Evolutionary conservation across 2,113 vertebrate genomes (phyloP).

Genomic region (Takifugu bimaculatus): DNA sequence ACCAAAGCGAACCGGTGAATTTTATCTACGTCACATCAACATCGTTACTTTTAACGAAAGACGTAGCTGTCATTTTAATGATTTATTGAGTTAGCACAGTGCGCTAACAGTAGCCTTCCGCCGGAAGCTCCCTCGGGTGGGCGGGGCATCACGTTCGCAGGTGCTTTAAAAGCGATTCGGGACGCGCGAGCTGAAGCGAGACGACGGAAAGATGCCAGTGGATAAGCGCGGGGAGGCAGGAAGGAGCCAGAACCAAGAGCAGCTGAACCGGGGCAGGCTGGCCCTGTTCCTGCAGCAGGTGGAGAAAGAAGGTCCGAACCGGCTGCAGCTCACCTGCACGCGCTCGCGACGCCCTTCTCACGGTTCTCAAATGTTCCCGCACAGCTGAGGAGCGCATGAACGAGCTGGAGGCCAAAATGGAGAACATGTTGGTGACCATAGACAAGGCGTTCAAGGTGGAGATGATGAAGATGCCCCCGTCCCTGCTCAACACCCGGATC

Average conservation of each 20-base stretch:
- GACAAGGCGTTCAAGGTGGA: constrained; percentile 69
- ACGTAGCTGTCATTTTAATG: too few species aligned
- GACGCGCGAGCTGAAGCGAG: accelerated
- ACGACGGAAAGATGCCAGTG: constrained; percentile 15
- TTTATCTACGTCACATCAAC: too few species aligned
- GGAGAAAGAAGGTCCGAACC: constrained; percentile 75
- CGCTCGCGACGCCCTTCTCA: background rate
- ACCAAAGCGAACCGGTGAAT: too few species aligned
- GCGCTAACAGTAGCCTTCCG: too few species aligned
- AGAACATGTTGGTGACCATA: constrained; percentile 56
- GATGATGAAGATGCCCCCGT: constrained; percentile 71
- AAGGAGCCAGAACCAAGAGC: background rate
- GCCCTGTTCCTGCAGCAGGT: constrained; percentile 79
- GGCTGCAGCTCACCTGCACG: background rate
- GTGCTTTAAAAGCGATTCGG: background rate
- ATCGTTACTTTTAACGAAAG: too few species aligned
- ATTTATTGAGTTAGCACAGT: too few species aligned
- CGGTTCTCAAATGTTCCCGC: background rate
- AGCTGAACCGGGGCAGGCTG: constrained; percentile 55
- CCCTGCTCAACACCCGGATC: constrained; percentile 56
- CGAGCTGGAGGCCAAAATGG: constrained; percentile 58
- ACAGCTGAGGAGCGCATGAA: constrained; percentile 66
- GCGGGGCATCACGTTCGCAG: background rate
- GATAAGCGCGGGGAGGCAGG: constrained; percentile 1
- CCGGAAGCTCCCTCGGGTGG: background rate